Percentiles rank a stretch among this genome's conserved stretches.
phyloP scores from a whole-genome alignment of 1,140 invertebrate species.

The Maniola jurtina region DNA sequence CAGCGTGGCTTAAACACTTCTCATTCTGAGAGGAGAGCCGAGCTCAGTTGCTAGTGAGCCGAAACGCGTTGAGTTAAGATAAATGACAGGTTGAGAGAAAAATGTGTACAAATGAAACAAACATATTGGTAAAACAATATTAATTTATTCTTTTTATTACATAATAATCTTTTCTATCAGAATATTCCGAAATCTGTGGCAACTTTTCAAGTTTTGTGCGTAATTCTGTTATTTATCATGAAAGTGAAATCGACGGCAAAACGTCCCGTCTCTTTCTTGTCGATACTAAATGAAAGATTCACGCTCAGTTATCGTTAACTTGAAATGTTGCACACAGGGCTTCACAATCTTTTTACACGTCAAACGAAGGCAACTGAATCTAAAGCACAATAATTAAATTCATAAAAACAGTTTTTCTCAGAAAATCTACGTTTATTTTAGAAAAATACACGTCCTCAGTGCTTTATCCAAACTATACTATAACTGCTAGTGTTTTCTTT shows the following conservation, averaged over 20 bases:
- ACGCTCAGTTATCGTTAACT: too few relatives aligned
- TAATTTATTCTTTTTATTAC: conserved; percentile 49
- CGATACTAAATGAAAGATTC: too few relatives aligned
- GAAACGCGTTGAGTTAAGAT: too few relatives aligned
- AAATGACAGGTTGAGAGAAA: not conserved
- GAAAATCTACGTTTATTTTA: conserved; percentile 64
- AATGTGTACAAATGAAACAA: conserved; percentile 32
- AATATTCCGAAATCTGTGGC: conserved; percentile 30
- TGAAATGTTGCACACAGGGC: too few relatives aligned
- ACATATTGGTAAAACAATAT: conserved; percentile 55
- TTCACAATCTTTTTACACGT: conserved; percentile 33
- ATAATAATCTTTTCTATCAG: conserved; percentile 43
- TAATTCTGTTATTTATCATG: too few relatives aligned
- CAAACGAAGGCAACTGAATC: conserved; percentile 52
- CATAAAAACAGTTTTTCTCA: conserved; percentile 24
- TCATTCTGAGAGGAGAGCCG: too few relatives aligned
- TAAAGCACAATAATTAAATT: conserved; percentile 46
- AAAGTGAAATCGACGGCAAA: too few relatives aligned
- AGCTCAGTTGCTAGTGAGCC: too few relatives aligned
- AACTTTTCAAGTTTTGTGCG: too few relatives aligned
- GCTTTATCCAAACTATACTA: conserved; percentile 57
- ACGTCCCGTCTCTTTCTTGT: too few relatives aligned
- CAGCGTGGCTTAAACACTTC: too few relatives aligned
- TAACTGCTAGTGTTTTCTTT: conserved; percentile 31
- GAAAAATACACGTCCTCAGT: conserved; percentile 76